Percentiles rank a stretch among this genome's conserved stretches.
phyloP scores from a whole-genome alignment of 1,140 invertebrate genomes.

The Spodoptera litura region DNA sequence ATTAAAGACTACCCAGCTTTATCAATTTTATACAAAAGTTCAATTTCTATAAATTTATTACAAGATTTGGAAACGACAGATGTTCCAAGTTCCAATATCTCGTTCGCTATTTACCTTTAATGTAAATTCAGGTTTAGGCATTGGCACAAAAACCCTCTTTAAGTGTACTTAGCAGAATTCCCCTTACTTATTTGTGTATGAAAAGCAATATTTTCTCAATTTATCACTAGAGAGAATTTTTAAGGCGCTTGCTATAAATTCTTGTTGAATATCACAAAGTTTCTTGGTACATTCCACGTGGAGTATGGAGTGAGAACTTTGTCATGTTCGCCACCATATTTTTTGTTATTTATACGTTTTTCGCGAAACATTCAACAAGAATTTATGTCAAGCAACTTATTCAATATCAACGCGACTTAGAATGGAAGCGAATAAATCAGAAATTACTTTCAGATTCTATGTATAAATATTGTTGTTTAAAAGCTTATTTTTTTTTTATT shows the following conservation, averaged over 20 bases:
- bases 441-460: conserved; percentile 3
- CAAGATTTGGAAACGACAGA: too few species aligned
- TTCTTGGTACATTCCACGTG: conserved; percentile 23
- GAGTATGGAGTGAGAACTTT: conserved; percentile 11
- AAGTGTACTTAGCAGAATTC: not conserved
- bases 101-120: not conserved
- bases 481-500: not conserved
- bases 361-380: conserved; percentile 26
- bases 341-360: conserved; percentile 25
- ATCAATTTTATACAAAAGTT: too few species aligned
- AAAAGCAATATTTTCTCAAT: conserved; percentile 30
- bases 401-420: conserved; percentile 12
- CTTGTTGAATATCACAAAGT: conserved; percentile 26
- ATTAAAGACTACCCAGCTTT: too few species aligned
- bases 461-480: not conserved
- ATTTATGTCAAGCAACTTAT: conserved; percentile 31
- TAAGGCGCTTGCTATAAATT: conserved; percentile 25
- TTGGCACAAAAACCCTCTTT: not conserved
- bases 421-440: not conserved
- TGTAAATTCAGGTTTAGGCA: not conserved
- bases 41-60: too few species aligned
- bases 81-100: not conserved
- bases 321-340: not conserved
- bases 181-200: conserved; percentile 20
- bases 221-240: conserved; percentile 23